Conservation (phyloP, 2,113 vertebrate species). For the Macaca mulatta region DNA sequence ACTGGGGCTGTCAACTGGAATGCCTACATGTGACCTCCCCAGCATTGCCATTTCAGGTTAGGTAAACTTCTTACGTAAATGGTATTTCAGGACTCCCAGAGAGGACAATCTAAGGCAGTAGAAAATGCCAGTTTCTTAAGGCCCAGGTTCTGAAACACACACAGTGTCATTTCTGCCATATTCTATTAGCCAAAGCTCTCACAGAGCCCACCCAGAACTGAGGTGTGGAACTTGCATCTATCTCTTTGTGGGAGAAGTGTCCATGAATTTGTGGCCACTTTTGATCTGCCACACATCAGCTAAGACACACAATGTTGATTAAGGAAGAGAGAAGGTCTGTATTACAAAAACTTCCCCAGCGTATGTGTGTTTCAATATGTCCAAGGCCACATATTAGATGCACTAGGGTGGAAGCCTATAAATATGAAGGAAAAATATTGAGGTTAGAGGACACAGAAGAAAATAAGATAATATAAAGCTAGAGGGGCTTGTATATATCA, state of each 20-base stretch:
- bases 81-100: background rate
- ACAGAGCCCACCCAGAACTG: background rate
- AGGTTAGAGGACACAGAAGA: background rate
- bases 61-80: background rate
- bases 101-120: background rate
- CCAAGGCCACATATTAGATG: background rate
- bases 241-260: background rate
- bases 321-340: background rate
- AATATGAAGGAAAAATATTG: background rate
- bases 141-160: background rate
- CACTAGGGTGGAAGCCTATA: background rate
- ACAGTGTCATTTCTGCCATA: background rate
- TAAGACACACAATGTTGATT: background rate
- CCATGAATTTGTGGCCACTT: background rate
- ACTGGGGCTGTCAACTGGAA: background rate
- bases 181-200: background rate
- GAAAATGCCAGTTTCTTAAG: background rate
- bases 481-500: background rate
- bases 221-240: background rate
- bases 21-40: background rate
- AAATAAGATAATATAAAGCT: background rate
- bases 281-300: background rate
- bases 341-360: background rate
- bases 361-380: background rate
- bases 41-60: background rate